phyloP scores from a whole-genome alignment of 30 jellyfish, hydroid and myxozoan species.

The Euphysa ruthae region DNA sequence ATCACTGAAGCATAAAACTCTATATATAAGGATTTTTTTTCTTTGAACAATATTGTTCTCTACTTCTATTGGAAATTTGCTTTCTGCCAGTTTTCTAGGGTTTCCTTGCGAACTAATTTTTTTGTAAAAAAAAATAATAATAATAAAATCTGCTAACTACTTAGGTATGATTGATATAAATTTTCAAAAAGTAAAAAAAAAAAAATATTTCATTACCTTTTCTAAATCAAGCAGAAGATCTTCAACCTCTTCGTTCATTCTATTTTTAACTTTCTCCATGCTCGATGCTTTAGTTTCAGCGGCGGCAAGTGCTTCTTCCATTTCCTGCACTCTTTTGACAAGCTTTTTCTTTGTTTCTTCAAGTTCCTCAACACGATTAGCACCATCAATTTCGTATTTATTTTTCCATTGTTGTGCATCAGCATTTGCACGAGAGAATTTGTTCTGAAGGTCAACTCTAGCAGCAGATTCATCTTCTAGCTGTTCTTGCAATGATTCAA shows the following conservation, averaged over 20 bases:
- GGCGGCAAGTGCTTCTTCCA: slow-evolving; percentile 96
- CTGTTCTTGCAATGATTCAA: slow-evolving; percentile 73
- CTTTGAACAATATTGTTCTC: too few relatives aligned
- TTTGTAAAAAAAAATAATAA: too few relatives aligned
- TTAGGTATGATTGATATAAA: too few relatives aligned
- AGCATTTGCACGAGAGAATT: slow-evolving; percentile 83
- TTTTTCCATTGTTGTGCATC: slow-evolving; percentile 97
- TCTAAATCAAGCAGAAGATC: slow-evolving; percentile 89
- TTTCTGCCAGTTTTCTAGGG: too few relatives aligned
- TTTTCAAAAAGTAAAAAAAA: too few relatives aligned
- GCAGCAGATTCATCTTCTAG: slow-evolving; percentile 89
- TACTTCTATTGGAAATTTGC: too few relatives aligned
- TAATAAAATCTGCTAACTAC: too few relatives aligned
- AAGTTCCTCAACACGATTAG: slow-evolving; percentile 97
- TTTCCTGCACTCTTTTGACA: slow-evolving; percentile 78
- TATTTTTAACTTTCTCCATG: slow-evolving; percentile 93
- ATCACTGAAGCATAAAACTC: too few relatives aligned
- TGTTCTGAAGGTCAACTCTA: slow-evolving; percentile 63
- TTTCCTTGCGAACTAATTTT: too few relatives aligned
- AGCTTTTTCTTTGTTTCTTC: slow-evolving; percentile 96
- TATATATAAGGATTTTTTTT: too few relatives aligned
- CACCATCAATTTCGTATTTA: slow-evolving; percentile 97
- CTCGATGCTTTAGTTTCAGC: slow-evolving; percentile 83
- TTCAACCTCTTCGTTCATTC: slow-evolving; percentile 97
- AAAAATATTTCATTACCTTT: too few relatives aligned